These are phyloP conservation scores for Gobionotothen gibberifrons DNA, from an alignment of 2,797 vertebrate genomes.

Conservation along the genomic window DNA sequence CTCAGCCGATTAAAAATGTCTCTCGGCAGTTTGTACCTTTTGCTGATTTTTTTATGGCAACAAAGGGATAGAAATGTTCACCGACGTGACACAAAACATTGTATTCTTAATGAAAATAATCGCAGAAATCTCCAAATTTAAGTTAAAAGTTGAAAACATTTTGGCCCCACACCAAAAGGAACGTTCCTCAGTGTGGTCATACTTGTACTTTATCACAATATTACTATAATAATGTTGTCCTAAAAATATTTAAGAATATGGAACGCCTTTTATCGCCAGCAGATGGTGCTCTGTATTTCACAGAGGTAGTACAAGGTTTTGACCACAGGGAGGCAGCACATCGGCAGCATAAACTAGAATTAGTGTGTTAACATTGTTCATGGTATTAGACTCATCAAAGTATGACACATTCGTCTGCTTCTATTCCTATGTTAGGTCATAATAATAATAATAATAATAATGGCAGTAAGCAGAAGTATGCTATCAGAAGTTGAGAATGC, in stretches of 20 bases:
- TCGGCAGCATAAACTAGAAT: constrained; percentile 9
- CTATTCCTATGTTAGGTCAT: constrained; percentile 27
- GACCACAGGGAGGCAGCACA: constrained; percentile 68
- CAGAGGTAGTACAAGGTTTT: constrained; percentile 55
- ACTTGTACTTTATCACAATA: constrained; percentile 1
- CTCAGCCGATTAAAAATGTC: neutral
- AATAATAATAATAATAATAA: constrained; percentile 31
- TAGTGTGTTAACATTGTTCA: constrained; percentile 14
- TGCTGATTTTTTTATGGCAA: constrained; percentile 16
- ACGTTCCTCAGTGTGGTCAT: constrained; percentile 25
- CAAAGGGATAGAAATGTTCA: constrained; percentile 32
- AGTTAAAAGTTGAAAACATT: constrained; percentile 23
- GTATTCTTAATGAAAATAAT: constrained; percentile 20
- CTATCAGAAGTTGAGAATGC: constrained; percentile 31
- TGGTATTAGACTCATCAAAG: constrained; percentile 4
- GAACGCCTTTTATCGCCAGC: neutral
- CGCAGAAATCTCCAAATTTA: constrained; percentile 28
- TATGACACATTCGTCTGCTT: constrained; percentile 15
- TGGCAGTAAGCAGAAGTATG: constrained; percentile 44
- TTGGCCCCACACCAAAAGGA: constrained; percentile 25
- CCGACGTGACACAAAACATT: neutral
- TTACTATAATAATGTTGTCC: constrained; percentile 10
- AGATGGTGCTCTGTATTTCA: constrained; percentile 17
- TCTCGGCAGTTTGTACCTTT: constrained; percentile 13
- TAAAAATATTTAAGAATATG: constrained; percentile 24